phyloP scores from a whole-genome alignment of 1,140 invertebrate genomes.

The Ruditapes philippinarum region DNA sequence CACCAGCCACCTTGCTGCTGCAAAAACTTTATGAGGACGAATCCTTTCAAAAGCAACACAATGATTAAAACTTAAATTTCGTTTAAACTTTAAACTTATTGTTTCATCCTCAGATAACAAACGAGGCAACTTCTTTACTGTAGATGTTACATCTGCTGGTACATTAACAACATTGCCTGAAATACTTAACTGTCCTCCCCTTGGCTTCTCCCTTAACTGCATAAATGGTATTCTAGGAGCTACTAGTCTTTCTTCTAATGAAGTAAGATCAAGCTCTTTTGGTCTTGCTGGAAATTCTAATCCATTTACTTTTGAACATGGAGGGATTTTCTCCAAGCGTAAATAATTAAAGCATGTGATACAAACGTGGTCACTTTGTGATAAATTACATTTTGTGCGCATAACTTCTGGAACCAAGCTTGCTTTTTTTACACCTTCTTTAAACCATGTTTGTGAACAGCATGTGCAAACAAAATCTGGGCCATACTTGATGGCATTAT shows the following conservation, averaged over 20 bases:
- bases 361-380: conserved; percentile 58
- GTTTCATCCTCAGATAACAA: conserved; percentile 13
- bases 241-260: neutral
- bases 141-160: conserved; percentile 40
- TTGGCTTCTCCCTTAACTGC: conserved; percentile 51
- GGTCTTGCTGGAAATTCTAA: neutral
- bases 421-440: conserved; percentile 45
- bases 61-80: conserved; percentile 38
- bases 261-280: neutral
- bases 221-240: neutral
- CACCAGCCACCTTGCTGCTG: conserved; percentile 34
- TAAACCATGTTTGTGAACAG: conserved; percentile 50
- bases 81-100: conserved; percentile 51
- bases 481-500: too few species aligned
- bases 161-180: conserved; percentile 67
- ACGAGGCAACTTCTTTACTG: conserved; percentile 49
- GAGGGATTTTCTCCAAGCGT: too few species aligned
- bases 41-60: conserved; percentile 16
- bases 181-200: conserved; percentile 48
- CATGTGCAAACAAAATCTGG: conserved; percentile 52
- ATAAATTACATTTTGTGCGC: conserved; percentile 27
- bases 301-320: neutral
- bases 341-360: neutral
- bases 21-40: conserved; percentile 29
- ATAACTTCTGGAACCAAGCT: neutral